Percentiles rank a stretch among this genome's conserved stretches.
Evolutionary conservation across 92 coral and sea anemone species (phyloP).

Genomic region (Actinostola sp.): DNA sequence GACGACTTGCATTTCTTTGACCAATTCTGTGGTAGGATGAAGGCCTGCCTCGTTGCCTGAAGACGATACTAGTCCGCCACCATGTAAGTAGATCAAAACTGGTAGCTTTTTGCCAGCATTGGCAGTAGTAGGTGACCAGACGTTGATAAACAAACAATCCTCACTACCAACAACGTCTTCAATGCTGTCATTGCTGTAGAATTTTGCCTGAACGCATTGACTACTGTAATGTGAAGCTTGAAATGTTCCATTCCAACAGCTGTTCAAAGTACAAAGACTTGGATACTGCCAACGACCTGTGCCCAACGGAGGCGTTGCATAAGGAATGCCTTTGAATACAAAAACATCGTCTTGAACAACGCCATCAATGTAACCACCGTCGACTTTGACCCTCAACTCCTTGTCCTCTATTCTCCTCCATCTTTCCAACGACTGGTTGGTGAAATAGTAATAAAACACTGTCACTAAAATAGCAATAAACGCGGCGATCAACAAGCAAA

Average conservation of each 20-base stretch:
- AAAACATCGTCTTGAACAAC: conserved; percentile 30
- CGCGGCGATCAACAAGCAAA: conserved; percentile 13
- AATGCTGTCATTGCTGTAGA: conserved; percentile 13
- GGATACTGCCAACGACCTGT: conserved; percentile 63
- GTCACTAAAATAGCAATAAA: conserved; percentile 43
- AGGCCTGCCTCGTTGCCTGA: conserved; percentile 64
- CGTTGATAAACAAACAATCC: conserved; percentile 72
- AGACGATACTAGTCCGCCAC: conserved; percentile 49
- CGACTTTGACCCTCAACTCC: conserved; percentile 24
- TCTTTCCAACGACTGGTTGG: conserved; percentile 27
- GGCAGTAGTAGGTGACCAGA: conserved; percentile 51
- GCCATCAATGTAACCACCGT: conserved; percentile 57
- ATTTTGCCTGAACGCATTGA: conserved; percentile 60
- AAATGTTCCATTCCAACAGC: conserved; percentile 72
- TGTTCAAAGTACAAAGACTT: conserved; percentile 38
- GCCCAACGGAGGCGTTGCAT: conserved; percentile 44
- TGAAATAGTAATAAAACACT: conserved; percentile 48
- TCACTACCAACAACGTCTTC: conserved; percentile 52
- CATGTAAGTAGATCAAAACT: conserved; percentile 69
- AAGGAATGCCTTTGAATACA: conserved; percentile 76
- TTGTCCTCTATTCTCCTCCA: not conserved
- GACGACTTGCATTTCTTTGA: conserved; percentile 55
- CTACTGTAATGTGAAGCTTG: conserved; percentile 59
- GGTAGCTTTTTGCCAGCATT: conserved; percentile 41
- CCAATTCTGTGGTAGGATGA: conserved; percentile 58